Evolutionary conservation across 2,888 invertebrate species (phyloP), one percentile per base, ranked within the genome.

Genomic region (Ichneumon xanthorius): DNA sequence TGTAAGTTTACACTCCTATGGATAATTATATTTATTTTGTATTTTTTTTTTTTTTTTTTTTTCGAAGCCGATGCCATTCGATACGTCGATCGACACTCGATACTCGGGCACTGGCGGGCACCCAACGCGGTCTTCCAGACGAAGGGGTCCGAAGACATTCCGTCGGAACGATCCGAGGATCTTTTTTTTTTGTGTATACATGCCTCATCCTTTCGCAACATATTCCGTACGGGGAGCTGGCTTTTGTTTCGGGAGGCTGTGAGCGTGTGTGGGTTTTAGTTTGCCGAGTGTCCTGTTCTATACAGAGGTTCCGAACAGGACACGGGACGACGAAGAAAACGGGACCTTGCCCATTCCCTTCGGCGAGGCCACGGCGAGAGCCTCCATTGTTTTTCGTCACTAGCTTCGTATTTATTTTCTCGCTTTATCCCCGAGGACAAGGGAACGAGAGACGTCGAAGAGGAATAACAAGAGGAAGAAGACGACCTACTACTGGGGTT

Each of bases 341-440:
- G 79, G 82, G 75, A 82, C 68, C 84, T 81, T 81, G 72, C 72
- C 73, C 83, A 72, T 72, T 77, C 72, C 53, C 67, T 76, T 63
- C 37, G 37, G 61, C 40, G 72, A 63, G 63, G 33, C 22, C 45
- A 67, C 84, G 53, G 71, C 26, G 40, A 37, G 79, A 80, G 72
- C 86, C 73, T 72, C 90, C 89, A 91, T 90, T 90, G 90, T 91
- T 91, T 88, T 91, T 91, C 88, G 87, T 85, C 83, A 89, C 88
- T 88, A 79, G 89, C 87, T 82, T 75, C 84, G 79, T 87, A 73
- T 81, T 87, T 78, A 16, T 48, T 75, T 61, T 53, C 50, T 58
- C 53, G 65, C 48, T 58, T 67, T 76, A 71, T 80, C 79, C 67
- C 70, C 16, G 40, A 11, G 63, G 26, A 67, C 80, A 55, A 53